These are phyloP conservation scores for Cydia amplana DNA, from an alignment of 1,140 invertebrate genomes.

Conservation along the genomic window DNA sequence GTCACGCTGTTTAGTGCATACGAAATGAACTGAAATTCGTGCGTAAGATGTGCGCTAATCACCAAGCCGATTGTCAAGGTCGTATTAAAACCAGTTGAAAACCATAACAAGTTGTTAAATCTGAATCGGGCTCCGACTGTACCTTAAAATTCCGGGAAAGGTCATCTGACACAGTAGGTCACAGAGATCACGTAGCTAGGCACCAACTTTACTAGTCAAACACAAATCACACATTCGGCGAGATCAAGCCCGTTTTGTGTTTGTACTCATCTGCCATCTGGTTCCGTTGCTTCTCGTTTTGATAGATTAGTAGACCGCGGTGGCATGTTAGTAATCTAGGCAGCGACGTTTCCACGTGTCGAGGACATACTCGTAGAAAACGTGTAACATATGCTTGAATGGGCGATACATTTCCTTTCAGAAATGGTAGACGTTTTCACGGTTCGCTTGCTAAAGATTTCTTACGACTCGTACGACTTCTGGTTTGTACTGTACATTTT, in stretches of 20 bases:
- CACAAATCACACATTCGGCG: conserved; percentile 22
- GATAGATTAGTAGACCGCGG: conserved; percentile 16
- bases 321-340: background rate
- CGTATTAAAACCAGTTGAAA: no score
- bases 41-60: no score
- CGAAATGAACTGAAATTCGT: no score
- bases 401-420: background rate
- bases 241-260: conserved; percentile 10
- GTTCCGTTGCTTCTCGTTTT: background rate
- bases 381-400: background rate
- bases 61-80: no score
- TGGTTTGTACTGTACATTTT: background rate
- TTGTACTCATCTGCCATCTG: conserved; percentile 27
- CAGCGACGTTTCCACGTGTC: background rate
- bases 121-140: background rate
- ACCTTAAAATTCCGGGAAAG: background rate
- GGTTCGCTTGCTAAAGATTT: background rate
- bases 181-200: background rate
- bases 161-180: conserved; percentile 2
- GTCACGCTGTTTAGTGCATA: no score
- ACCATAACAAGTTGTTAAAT: no score
- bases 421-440: conserved; percentile 1
- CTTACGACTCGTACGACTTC: background rate
- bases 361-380: background rate
- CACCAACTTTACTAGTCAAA: conserved; percentile 12